Conservation (phyloP, 2,113 vertebrate species). For the Gymnobelideus leadbeateri region DNA sequence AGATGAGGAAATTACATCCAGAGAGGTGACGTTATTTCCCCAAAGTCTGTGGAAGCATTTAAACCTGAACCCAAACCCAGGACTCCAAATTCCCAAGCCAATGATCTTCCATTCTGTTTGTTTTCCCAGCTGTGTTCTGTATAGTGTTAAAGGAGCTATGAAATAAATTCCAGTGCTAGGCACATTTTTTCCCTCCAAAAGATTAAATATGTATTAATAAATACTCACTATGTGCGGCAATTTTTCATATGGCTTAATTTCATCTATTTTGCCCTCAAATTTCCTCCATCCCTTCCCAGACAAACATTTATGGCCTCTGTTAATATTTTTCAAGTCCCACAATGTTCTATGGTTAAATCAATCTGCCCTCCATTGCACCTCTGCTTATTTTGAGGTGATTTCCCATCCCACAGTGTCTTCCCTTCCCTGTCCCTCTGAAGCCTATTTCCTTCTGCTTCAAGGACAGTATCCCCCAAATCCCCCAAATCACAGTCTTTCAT, state of each 20-base stretch:
- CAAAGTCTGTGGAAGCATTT: not conserved
- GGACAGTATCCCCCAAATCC: not conserved
- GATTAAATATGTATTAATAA: not conserved
- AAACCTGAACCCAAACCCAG: not conserved
- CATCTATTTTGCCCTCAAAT: not conserved
- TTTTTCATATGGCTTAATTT: not conserved
- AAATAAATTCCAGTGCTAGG: not conserved
- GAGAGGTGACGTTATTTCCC: not conserved
- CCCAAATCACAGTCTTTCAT: not conserved
- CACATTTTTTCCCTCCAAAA: not conserved
- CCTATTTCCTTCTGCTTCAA: not conserved
- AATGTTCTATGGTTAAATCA: not conserved
- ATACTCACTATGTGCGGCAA: not conserved
- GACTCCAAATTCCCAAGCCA: not conserved
- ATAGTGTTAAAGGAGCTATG: not conserved
- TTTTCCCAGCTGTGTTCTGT: not conserved
- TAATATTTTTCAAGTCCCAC: not conserved
- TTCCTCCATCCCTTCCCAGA: not conserved
- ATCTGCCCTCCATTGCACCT: not conserved
- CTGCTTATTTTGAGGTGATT: not conserved
- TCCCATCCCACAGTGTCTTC: not conserved
- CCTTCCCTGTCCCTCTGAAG: not conserved
- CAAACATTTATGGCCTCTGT: not conserved
- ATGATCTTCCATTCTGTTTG: not conserved
- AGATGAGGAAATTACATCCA: not conserved